These are phyloP conservation scores for Hippasteria phrygiana DNA, from an alignment of 53 echinoderm and acorn worm genomes.

Conservation along the genomic window DNA sequence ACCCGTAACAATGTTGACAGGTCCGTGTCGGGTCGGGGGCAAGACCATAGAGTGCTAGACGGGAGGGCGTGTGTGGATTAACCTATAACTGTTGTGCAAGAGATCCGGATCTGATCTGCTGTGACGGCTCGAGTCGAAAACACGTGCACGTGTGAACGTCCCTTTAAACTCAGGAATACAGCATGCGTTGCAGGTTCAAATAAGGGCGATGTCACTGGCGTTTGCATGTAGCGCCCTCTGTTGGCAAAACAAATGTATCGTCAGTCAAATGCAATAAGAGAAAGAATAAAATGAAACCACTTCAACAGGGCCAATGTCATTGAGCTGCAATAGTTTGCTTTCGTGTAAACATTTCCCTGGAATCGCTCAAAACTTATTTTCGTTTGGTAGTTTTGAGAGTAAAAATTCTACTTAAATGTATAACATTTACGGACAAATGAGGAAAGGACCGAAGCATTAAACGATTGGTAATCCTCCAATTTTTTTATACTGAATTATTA, in stretches of 20 bases:
- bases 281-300: too few relatives aligned
- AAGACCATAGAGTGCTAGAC: background rate
- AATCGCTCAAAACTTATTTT: too few relatives aligned
- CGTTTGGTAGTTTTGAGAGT: too few relatives aligned
- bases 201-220: background rate
- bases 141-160: background rate
- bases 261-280: background rate
- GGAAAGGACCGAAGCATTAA: too few relatives aligned
- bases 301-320: too few relatives aligned
- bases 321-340: too few relatives aligned
- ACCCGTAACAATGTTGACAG: conserved; percentile 64
- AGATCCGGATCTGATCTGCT: background rate
- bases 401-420: too few relatives aligned
- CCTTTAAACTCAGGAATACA: background rate
- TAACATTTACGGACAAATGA: too few relatives aligned
- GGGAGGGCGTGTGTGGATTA: background rate
- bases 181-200: background rate
- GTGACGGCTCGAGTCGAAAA: background rate
- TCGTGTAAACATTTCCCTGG: too few relatives aligned
- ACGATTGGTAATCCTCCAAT: too few relatives aligned
- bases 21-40: background rate
- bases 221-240: conserved; percentile 18
- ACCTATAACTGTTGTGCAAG: background rate
- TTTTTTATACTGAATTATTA: too few relatives aligned
- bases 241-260: background rate